Evolutionary conservation across 23 tunicate species (phyloP).

Genomic region (Botrylloides violaceus): DNA sequence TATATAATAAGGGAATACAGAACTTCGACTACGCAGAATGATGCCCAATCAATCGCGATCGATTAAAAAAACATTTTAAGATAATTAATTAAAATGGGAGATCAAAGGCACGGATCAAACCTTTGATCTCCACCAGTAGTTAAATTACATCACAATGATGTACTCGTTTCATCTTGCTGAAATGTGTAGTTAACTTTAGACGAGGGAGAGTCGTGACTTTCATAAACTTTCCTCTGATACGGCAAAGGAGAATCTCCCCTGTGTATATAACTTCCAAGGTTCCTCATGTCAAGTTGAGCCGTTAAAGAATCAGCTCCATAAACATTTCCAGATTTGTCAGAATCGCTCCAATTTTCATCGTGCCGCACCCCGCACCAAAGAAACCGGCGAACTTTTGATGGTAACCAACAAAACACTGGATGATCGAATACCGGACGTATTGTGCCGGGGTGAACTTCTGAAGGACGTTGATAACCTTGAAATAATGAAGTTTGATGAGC

Average conservation of each 20-base stretch:
- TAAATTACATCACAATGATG: background rate
- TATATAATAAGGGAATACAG: no score
- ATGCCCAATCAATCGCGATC: no score
- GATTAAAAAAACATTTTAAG: no score
- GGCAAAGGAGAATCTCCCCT: background rate
- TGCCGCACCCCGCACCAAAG: slow-evolving; percentile 40
- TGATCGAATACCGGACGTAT: slow-evolving; percentile 34
- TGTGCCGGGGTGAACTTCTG: slow-evolving; percentile 30
- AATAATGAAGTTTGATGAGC: no score
- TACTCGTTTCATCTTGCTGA: background rate
- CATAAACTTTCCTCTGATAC: background rate
- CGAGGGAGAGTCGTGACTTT: background rate
- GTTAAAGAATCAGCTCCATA: background rate
- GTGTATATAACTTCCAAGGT: background rate
- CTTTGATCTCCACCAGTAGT: no score
- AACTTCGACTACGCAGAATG: no score
- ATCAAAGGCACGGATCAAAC: no score
- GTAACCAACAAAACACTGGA: slow-evolving; percentile 31
- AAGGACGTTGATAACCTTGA: slow-evolving; percentile 20
- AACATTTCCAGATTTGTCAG: background rate
- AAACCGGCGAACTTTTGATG: slow-evolving; percentile 22
- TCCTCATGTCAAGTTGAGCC: background rate
- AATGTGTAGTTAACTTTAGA: background rate
- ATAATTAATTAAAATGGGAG: no score
- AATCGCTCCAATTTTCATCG: background rate